Evolutionary conservation across 37 sponge, comb jelly and placozoan species (phyloP), one percentile per base, ranked within the genome.

Genomic region (Halisarca cf. caerulea): DNA sequence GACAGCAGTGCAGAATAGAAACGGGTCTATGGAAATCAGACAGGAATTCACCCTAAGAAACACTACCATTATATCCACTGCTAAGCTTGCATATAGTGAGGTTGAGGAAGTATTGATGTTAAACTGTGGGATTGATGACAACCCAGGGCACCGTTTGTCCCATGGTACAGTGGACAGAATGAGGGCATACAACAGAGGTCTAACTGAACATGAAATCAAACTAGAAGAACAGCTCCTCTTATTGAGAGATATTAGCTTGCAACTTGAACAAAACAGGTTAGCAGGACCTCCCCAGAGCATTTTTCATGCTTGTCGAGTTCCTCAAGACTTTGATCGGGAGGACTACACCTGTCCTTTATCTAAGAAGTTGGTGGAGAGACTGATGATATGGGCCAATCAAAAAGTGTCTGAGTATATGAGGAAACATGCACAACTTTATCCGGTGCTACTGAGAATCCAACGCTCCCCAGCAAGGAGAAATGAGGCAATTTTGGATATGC

Each of bases 361-460:
- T 37, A 83, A 87, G 37, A 18, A 84, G 33, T 11, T 93, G 53
- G 74, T 90, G 6, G 88, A 90, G 25, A 88, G 90, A 57, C 36
- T 93, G 33, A 93, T 93, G 91, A 90, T 93, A 38, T 93, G 88
- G 88, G 90, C 91, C 9, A 90, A 90, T 47, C 30, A 27, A 24
- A 53, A 14, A 36, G 85, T 90, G 32, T 88, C 94, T 30, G 42
- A 82, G 28, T 0, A 37, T 43, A 27, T 86, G 11, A 59, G 15
- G 7, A 21, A 8, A 8, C 2, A 11, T 41, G 2, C 23, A 18
- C 64, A 8, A 20, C 25, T 62, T 30, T 33, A 85, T 27, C 39
- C 32, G 45, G 79, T 90, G 1, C 42, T 87, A 14, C 78, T 93
- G 3, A 68, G 87, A 30, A 45, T 66, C 37, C 93, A 93, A 41